A percentile compares a stretch with the other conserved stretches of the same genome.
These are phyloP conservation scores for Sebastolobus alascanus DNA, from an alignment of 2,797 vertebrate species.

Conservation along the genomic window DNA sequence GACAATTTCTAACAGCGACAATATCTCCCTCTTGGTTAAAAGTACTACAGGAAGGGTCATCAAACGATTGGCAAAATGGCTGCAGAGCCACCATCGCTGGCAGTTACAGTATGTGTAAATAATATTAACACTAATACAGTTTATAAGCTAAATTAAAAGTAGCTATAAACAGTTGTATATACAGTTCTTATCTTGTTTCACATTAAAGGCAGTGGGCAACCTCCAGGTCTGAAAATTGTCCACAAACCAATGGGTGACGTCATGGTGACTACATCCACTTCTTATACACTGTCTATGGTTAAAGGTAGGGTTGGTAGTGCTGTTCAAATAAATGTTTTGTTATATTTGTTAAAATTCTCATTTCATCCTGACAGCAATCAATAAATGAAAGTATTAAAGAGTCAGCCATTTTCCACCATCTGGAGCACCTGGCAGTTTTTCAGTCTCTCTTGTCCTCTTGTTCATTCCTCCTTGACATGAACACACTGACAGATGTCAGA, in stretches of 20 bases:
- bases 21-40: background rate
- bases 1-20: background rate
- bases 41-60: background rate
- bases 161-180: background rate
- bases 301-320: too few relatives aligned
- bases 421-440: slow-evolving; percentile 36
- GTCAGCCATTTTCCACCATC: slow-evolving; percentile 45
- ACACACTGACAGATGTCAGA: slow-evolving; percentile 28
- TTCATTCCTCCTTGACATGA: slow-evolving; percentile 38
- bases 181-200: background rate
- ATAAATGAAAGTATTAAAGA: slow-evolving; percentile 13
- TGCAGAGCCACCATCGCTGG: background rate
- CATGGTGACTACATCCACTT: too few relatives aligned
- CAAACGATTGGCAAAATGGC: background rate
- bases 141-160: background rate
- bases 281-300: too few relatives aligned
- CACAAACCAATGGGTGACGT: too few relatives aligned
- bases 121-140: background rate
- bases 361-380: too few relatives aligned
- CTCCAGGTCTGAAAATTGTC: background rate
- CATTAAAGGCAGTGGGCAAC: background rate
- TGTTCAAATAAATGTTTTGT: too few relatives aligned
- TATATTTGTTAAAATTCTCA: too few relatives aligned
- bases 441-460: slow-evolving; percentile 25
- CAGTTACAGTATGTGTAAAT: background rate